Conservation (phyloP, 2,888 invertebrate genomes). For the Aphidius colemani region DNA sequence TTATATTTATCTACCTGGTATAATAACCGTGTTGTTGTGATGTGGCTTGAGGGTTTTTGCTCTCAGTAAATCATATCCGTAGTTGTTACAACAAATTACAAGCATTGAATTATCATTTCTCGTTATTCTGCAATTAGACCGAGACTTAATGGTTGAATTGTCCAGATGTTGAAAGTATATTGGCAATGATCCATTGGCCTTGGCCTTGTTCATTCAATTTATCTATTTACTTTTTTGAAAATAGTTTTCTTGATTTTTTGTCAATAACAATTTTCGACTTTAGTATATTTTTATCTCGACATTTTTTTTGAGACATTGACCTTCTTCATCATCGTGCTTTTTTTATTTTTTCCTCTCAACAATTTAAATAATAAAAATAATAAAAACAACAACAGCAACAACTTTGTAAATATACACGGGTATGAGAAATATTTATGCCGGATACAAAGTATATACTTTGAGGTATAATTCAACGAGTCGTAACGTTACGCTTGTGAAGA, state of each 20-base stretch:
- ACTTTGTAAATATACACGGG: background rate
- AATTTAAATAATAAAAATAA: too few relatives aligned
- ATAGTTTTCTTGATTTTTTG: too few relatives aligned
- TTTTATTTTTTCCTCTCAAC: too few relatives aligned
- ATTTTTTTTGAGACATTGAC: too few relatives aligned
- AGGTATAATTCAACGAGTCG: too few relatives aligned
- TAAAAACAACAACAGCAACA: too few relatives aligned
- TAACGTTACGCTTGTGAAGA: too few relatives aligned
- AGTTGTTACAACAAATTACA: constrained; percentile 22
- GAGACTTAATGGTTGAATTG: constrained; percentile 4
- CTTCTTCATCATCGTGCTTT: too few relatives aligned
- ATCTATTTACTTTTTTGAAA: background rate
- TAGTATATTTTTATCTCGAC: too few relatives aligned
- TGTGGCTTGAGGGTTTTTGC: constrained; percentile 9
- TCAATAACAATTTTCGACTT: too few relatives aligned
- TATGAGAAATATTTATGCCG: constrained; percentile 25
- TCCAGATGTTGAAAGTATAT: background rate
- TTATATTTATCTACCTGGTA: constrained; percentile 14
- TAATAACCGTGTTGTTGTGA: constrained; percentile 20
- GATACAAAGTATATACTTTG: too few relatives aligned
- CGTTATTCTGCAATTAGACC: constrained; percentile 15
- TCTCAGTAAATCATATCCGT: constrained; percentile 26
- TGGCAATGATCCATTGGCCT: constrained; percentile 24
- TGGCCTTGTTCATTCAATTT: constrained; percentile 31
- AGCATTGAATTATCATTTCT: constrained; percentile 12